Evolutionary conservation across 2,113 vertebrate species (phyloP), one percentile per base, ranked within the genome.

Genomic region (Urocolius indicus): DNA sequence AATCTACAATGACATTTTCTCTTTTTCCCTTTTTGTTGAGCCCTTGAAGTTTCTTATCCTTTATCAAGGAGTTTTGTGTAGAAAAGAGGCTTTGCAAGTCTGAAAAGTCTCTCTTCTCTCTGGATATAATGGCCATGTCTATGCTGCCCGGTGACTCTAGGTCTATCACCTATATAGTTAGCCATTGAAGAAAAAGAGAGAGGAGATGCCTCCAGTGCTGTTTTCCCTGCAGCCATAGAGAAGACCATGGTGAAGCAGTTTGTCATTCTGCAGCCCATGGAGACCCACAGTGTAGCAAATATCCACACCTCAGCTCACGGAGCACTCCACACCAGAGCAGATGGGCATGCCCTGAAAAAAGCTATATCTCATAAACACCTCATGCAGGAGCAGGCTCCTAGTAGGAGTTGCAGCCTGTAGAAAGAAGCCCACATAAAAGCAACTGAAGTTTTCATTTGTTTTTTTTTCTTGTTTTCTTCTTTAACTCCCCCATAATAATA

Each of bases 121-220:
- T 58, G 32, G 6, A 15, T 45, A 2, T 27, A 88, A 73, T n/a
- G 18, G 36, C 19, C 6, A 34, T 34, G 21, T 68, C 22, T 67
- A 78, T 77, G 11, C 13, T 75, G 13, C 32, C 54, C 13, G 23
- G 9, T 48, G 36, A 73, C 11, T 59, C 18, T 46, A 83, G 43
- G 19, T 3, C 12, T 88, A n/a, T n/a, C n/a, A n/a, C 43, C 36
- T 61, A 10, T 59, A 65, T 19, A n/a, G 34, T 13, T 32, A 91
- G 43, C 61, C 8, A 38, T 4, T 1, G 1, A 46, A 55, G 26
- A 34, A 48, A 24, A 11, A 43, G 11, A 5, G 0, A 0, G 5
- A 73, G 30, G 9, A 65, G 4, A 10, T 2, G 2, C 2, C 3
- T 4, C 17, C 38, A 19, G 3, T 9, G 2, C 16, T 0, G 0